Conservation (phyloP, 2,797 vertebrate species). For the Glyptemys insculpta region DNA sequence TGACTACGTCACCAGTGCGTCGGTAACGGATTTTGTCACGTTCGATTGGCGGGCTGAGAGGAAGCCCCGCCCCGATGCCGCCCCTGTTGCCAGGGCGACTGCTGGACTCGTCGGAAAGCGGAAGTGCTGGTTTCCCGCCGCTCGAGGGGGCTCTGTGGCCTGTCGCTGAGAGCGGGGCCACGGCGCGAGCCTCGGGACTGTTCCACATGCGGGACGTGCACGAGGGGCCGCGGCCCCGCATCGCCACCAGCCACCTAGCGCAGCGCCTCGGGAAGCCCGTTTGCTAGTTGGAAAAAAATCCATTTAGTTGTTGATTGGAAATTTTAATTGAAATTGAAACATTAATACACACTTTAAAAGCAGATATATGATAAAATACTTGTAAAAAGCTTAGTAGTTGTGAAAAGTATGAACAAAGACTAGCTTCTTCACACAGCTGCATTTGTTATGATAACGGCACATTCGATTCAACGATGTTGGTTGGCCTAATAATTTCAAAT, state of each 20-base stretch:
- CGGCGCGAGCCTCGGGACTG: conserved; percentile 8
- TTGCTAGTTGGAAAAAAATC: conserved; percentile 65
- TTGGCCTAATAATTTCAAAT: too few relatives aligned
- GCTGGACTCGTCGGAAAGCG: neutral
- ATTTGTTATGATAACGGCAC: too few relatives aligned
- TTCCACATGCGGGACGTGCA: conserved; percentile 83
- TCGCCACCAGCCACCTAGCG: conserved; percentile 86
- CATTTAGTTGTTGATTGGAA: too few relatives aligned
- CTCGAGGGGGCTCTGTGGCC: neutral
- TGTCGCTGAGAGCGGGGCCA: neutral
- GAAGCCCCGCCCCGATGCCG: neutral
- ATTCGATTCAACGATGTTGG: too few relatives aligned
- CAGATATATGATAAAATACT: too few relatives aligned
- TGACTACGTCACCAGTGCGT: neutral
- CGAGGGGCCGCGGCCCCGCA: conserved; percentile 84
- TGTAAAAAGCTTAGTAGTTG: too few relatives aligned
- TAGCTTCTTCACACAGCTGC: too few relatives aligned
- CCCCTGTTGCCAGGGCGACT: neutral
- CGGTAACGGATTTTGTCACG: neutral
- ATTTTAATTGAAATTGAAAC: too few relatives aligned
- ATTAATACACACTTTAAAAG: too few relatives aligned
- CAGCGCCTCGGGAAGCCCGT: conserved; percentile 85
- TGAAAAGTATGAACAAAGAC: too few relatives aligned
- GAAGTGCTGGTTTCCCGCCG: neutral
- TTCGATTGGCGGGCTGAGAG: conserved; percentile 43